Conservation (phyloP, 2,797 vertebrate species). For the Tiaroga cobitis region DNA sequence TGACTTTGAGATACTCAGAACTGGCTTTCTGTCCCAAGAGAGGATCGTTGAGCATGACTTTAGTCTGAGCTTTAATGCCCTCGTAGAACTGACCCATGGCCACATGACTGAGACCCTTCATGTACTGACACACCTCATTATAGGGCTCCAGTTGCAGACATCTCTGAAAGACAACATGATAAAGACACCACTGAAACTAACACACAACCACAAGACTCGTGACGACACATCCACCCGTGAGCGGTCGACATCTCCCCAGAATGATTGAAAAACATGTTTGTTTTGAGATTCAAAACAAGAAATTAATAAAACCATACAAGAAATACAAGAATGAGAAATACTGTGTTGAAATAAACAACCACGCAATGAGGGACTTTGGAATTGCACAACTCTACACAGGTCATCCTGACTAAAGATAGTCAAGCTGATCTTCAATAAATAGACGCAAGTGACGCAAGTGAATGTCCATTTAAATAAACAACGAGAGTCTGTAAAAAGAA, state of each 20-base stretch:
- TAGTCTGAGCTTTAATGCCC: constrained; percentile 98
- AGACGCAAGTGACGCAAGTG: background rate
- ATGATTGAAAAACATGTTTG: background rate
- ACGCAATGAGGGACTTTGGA: background rate
- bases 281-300: background rate
- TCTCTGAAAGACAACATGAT: constrained; percentile 73
- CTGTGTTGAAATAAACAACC: background rate
- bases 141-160: constrained; percentile 95
- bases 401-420: background rate
- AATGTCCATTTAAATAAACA: background rate
- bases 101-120: constrained; percentile 96
- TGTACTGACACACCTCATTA: constrained; percentile 98
- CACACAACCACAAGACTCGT: background rate
- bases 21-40: constrained; percentile 96
- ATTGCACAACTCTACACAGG: background rate
- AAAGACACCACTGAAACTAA: background rate
- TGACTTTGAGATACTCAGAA: constrained; percentile 96
- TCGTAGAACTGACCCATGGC: constrained; percentile 98
- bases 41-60: constrained; percentile 97
- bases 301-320: background rate
- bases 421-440: background rate
- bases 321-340: background rate
- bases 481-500: background rate
- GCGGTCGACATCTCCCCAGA: background rate
- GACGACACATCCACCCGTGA: background rate